phyloP scores from a whole-genome alignment of 64 coral and sea anemone species.

The Stichodactyla mertensii region DNA sequence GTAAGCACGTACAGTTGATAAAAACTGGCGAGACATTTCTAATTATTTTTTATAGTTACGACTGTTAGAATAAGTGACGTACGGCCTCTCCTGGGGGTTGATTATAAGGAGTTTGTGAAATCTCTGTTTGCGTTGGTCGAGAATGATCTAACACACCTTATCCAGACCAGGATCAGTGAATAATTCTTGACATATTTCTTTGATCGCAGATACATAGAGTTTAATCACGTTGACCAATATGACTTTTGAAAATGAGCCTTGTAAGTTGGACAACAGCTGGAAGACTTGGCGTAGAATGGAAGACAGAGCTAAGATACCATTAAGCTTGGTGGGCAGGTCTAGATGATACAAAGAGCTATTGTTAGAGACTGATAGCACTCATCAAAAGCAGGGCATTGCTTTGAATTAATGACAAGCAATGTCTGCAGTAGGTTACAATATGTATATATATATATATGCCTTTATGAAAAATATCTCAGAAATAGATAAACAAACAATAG shows the following conservation, averaged over 20 bases:
- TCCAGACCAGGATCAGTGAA: conserved; percentile 3
- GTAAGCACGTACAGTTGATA: background rate
- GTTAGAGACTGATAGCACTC: background rate
- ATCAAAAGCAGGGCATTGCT: background rate
- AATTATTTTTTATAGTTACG: background rate
- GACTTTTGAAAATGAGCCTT: conserved; percentile 14
- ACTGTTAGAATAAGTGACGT: background rate
- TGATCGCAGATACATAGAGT: conserved; percentile 37
- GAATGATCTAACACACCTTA: background rate
- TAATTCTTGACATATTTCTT: conserved; percentile 4
- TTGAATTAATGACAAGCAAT: background rate
- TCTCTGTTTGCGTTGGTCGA: background rate
- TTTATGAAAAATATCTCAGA: no score
- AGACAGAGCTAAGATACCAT: background rate
- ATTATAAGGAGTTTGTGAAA: background rate
- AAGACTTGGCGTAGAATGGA: conserved; percentile 1
- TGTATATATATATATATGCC: background rate
- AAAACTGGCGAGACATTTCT: background rate
- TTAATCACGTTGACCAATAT: conserved; percentile 34
- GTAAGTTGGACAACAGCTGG: background rate
- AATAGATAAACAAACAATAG: no score
- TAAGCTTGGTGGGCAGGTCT: background rate
- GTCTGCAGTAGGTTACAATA: background rate
- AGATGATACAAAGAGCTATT: background rate
- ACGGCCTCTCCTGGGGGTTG: background rate